Percentiles rank a stretch among this genome's conserved stretches.
Evolutionary conservation across 1,140 invertebrate genomes (phyloP).

Genomic region (Drosophila ambigua): DNA sequence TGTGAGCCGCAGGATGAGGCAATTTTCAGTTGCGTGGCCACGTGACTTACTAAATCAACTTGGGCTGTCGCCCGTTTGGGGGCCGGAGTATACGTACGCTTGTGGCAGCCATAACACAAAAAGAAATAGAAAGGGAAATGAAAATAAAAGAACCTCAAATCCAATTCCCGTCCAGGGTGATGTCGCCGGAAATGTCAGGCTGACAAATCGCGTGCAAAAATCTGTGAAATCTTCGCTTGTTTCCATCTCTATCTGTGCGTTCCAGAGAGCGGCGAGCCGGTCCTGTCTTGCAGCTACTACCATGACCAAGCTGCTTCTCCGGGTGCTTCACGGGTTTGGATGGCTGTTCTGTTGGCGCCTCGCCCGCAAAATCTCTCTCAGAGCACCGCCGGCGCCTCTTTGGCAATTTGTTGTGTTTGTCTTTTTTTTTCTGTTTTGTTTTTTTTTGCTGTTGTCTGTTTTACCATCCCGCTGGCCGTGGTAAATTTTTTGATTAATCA

Average conservation of each 20-base stretch:
- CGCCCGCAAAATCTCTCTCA: conserved; percentile 41
- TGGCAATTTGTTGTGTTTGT: conserved; percentile 78
- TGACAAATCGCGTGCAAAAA: conserved; percentile 82
- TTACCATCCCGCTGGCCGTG: conserved; percentile 33
- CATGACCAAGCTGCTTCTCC: conserved; percentile 10
- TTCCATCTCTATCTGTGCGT: conserved; percentile 29
- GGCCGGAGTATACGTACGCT: conserved; percentile 42
- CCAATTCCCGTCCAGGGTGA: conserved; percentile 49
- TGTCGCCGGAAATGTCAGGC: conserved; percentile 75
- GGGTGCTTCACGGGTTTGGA: conserved; percentile 28
- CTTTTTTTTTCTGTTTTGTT: conserved; percentile 16
- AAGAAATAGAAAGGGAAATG: conserved; percentile 37
- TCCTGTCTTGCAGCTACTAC: conserved; percentile 22
- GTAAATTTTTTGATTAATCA: conserved; percentile 83
- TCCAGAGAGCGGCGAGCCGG: background rate
- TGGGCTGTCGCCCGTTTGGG: conserved; percentile 42
- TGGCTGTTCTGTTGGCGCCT: conserved; percentile 56
- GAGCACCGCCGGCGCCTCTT: conserved; percentile 67
- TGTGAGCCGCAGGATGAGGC: conserved; percentile 42
- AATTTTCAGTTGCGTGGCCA: conserved; percentile 77
- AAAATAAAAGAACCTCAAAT: conserved; percentile 29
- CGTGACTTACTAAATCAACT: conserved; percentile 83
- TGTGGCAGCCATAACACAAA: conserved; percentile 26
- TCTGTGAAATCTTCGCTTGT: conserved; percentile 66
- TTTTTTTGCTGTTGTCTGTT: conserved; percentile 37